These are phyloP conservation scores for Homarus americanus DNA, from an alignment of 1,140 invertebrate species.

Conservation along the genomic window DNA sequence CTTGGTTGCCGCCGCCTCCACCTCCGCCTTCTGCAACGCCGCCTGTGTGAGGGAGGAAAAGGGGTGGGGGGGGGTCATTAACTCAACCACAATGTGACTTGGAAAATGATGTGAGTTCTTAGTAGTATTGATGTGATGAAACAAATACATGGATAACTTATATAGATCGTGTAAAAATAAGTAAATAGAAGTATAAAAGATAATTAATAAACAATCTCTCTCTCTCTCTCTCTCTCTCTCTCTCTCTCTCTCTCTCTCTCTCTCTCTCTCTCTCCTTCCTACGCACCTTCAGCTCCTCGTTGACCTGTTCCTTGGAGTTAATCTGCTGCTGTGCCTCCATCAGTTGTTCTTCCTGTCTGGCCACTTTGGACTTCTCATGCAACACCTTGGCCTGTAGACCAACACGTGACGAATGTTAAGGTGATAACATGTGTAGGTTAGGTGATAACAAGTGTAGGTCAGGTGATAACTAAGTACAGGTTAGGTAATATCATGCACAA, in stretches of 20 bases:
- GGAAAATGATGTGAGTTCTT: no score
- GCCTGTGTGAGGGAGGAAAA: not conserved
- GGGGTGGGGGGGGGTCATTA: not conserved
- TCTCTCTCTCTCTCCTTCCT: conserved; percentile 20
- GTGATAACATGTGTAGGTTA: no score
- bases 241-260: conserved; percentile 34
- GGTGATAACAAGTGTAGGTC: no score
- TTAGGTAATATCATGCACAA: no score
- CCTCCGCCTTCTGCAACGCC: not conserved
- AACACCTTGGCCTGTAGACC: no score
- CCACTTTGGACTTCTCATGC: no score
- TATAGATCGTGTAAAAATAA: not conserved
- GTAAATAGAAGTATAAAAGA: not conserved
- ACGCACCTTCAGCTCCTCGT: not conserved
- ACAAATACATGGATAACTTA: not conserved
- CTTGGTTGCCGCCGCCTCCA: not conserved
- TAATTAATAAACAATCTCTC: not conserved
- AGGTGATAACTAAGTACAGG: no score
- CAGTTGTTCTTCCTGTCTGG: no score
- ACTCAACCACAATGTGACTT: not conserved
- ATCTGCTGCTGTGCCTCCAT: no score
- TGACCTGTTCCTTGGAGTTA: no score
- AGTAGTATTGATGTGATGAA: not conserved
- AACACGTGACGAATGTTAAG: no score
- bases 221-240: conserved; percentile 29